phyloP scores from a whole-genome alignment of 1,140 invertebrate genomes.

The Ladona fulva region DNA sequence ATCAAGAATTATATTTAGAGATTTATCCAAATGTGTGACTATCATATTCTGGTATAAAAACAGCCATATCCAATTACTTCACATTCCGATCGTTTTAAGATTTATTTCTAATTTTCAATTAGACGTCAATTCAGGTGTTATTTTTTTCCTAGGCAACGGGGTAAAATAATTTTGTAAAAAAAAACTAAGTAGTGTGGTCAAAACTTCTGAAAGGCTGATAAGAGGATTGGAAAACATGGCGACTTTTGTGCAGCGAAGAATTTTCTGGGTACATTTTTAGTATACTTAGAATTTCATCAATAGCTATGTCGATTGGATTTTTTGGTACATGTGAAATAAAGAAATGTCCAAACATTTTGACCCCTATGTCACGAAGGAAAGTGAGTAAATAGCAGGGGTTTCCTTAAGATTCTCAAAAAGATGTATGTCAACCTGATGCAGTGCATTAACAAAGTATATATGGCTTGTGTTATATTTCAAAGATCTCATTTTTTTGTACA shows the following conservation, averaged over 20 bases:
- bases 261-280: background rate
- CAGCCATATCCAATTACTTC: slow-evolving; percentile 2
- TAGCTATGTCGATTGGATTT: too few relatives aligned
- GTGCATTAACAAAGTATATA: too few relatives aligned
- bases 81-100: background rate
- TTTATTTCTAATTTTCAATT: background rate
- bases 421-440: too few relatives aligned
- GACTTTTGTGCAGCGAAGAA: background rate
- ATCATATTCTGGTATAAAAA: background rate
- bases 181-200: background rate
- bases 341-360: too few relatives aligned
- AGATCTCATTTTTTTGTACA: background rate
- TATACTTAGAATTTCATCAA: background rate
- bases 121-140: background rate
- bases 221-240: background rate
- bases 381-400: too few relatives aligned
- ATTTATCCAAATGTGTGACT: background rate
- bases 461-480: background rate
- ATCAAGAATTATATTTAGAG: background rate
- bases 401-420: too few relatives aligned
- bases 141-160: background rate
- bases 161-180: background rate
- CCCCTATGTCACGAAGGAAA: too few relatives aligned
- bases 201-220: background rate
- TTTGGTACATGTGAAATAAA: too few relatives aligned